Base-by-base conservation (phyloP, 2,113 vertebrate genomes). In the Chaetura pelagica region DNA sequence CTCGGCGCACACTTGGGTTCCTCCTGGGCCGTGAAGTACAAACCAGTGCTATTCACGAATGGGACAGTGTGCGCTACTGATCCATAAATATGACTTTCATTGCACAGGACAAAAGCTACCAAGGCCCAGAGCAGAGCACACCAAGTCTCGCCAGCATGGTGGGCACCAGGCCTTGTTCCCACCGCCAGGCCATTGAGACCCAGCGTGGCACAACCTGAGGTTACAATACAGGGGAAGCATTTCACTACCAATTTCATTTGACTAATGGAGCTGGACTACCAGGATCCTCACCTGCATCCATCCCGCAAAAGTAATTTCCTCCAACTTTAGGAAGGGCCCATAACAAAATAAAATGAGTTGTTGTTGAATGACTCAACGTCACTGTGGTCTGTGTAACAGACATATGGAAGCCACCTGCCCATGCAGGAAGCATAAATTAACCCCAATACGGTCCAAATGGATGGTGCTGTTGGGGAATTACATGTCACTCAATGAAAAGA, bases 91-190 rank as follows among this genome's bases (percentile, higher is more conserved):
- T 35, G 32, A 89, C 59, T 81, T 86, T 55, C 22, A 76, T 15
- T 49, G 42, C 46, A 62, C 63, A n/a, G 0, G 4, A 49, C 74
- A 93, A 74, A 71, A 84, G 71, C 86, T 71, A 48, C 58, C 58
- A 35, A 2, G 1, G 35, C 24, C 57, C 0, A 0, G 27, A 62
- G 44, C 40, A 26, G 71, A 90, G 20, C 1, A 0, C 1, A 1
- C 7, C 0, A 0, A 52, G 30, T 21, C 24, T 24, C 55, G 52
- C 69, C 2, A 0, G 26, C 6, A 1, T 1, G 51, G 22, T 14
- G 66, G 88, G 20, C 38, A 51, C 34, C 26, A 10, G 4, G 42
- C 77, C 52, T 49, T 52, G 32, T 75, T 10, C 75, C 76, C 49
- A 4, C 21, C 8, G 1, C 7, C 0, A 0, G 27, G 29, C 54